Evolutionary conservation across 2,888 invertebrate species (phyloP), one percentile per base, ranked within the genome.

Genomic region (Nymphalis polychloros): DNA sequence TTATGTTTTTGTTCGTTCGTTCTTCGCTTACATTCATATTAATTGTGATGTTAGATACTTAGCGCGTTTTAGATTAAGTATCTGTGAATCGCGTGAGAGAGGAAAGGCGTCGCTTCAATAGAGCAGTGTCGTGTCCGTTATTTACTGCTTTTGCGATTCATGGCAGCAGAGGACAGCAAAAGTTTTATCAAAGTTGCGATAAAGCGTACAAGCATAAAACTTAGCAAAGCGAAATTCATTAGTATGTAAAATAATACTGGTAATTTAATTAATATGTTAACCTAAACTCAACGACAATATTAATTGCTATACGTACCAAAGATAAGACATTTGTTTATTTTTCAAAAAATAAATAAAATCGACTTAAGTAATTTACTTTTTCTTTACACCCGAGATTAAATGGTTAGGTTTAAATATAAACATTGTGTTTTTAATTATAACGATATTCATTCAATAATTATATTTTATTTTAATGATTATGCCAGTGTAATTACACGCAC

Each of bases 61-160:
- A 64, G 69, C 68, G 63, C 66, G 70, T 50, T 69, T 67, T 55
- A 70, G 73, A 74, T 75, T 71, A 71, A 70, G 70, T 66, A 74
- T 75, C 74, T 72, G 63, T 70, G 74, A 71, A 71, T 75, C 64
- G 73, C 74, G 75, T 75, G 75, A 75, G 75, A 64, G 68, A 64
- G 68, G 59, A 69, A 71, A 63, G 59, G 59, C 68, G 64, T 67
- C 64, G 70, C 67, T 62, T 68, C 63, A 59, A 63, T 61, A 61
- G 67, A 65, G 57, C 67, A 63, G 64, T 70, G 66, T 73, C 62
- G 41, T 50, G 63, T 10, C 62, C 64, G 69, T 73, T 55, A 73
- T 73, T 72, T 70, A 70, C 65, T 49, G 59, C 63, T 61, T 59
- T 35, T 48, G 67, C 63, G 67, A 68, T 70, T 70, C 68, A 52